Base-by-base conservation (phyloP, 2,888 invertebrate genomes). In the Pycnomerus fuliginosus region DNA sequence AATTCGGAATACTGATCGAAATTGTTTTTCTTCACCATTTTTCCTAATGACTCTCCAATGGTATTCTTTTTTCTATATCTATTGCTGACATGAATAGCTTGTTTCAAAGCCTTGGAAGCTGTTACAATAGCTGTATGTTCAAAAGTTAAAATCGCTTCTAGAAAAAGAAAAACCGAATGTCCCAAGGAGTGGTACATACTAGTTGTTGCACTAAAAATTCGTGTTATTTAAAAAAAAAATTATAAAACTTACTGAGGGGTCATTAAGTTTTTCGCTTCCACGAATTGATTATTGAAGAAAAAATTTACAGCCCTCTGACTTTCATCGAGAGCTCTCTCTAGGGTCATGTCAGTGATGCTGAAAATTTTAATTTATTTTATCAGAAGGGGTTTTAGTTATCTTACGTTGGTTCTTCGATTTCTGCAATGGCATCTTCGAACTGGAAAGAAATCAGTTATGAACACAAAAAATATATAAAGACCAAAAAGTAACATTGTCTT, bases 171-270 rank as follows among this genome's bases (percentile, higher is more conserved):
- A 16, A 93, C 90, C 2, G 90, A 84, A 50, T 85, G 81, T 1
- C 96, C 96, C 40, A 96, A 76, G 1, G 95, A 85, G 73, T 97
- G 97, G 68, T 97, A 97, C 77, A 96, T 83, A 48, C 94, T 94
- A 29, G 79, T 78, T 32, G 83, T 78, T 3, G 88, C 82, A 79
- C 90, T 90, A 62, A 48, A 68, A 37, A 39, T 35, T 29, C 16
- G 15, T 24, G 29, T 16, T 30, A 8, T 16, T 8, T 20, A 20
- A 13, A 17, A 22, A 12, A 3, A 20, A 40, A 30, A 27, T 40
- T 14, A 27, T 11, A 11, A 30, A 16, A 63, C 77, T 74, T 71
- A 88, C 90, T 87, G 85, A 43, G 90, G 90, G 58, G 81, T 79
- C 79, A 94, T 82, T 44, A 90, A 74, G 38, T 78, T 78, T 68